phyloP scores from a whole-genome alignment of 2,113 vertebrate species.

The Phoenicopterus ruber region DNA sequence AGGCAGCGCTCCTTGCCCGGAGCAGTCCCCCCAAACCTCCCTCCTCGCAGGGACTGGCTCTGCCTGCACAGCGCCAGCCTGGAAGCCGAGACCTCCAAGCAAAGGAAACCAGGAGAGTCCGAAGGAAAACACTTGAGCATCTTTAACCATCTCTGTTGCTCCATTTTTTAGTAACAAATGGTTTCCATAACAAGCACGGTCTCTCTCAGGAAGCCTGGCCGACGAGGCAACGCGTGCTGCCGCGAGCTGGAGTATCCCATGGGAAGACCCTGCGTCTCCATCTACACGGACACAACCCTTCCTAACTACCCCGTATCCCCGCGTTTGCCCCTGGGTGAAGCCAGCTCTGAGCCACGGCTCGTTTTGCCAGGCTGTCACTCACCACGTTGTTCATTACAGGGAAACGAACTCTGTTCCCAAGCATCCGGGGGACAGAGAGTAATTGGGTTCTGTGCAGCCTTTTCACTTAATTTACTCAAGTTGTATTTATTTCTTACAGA shows the following conservation, averaged over 20 bases:
- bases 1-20: not conserved
- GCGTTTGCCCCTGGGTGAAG: not conserved
- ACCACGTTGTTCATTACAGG: conserved; percentile 57
- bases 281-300: not conserved
- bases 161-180: conserved; percentile 47
- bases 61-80: not conserved
- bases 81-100: not conserved
- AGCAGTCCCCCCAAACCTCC: not conserved
- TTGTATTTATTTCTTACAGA: conserved; percentile 72
- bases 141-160: not conserved
- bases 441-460: conserved; percentile 63
- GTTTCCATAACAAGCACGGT: conserved; percentile 33
- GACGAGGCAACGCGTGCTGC: not conserved
- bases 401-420: conserved; percentile 70
- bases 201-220: conserved; percentile 23
- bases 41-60: not conserved
- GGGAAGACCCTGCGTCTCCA: not conserved
- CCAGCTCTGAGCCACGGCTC: not conserved
- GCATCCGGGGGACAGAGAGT: not conserved
- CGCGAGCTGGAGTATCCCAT: not conserved
- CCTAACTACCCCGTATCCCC: not conserved
- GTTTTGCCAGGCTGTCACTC: conserved; percentile 62
- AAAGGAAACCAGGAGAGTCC: not conserved
- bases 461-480: conserved; percentile 74
- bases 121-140: not conserved